A percentile compares a stretch with the other conserved stretches of the same genome.
Evolutionary conservation across 2,888 invertebrate genomes (phyloP).

Genomic region (Dynastes hyllus): DNA sequence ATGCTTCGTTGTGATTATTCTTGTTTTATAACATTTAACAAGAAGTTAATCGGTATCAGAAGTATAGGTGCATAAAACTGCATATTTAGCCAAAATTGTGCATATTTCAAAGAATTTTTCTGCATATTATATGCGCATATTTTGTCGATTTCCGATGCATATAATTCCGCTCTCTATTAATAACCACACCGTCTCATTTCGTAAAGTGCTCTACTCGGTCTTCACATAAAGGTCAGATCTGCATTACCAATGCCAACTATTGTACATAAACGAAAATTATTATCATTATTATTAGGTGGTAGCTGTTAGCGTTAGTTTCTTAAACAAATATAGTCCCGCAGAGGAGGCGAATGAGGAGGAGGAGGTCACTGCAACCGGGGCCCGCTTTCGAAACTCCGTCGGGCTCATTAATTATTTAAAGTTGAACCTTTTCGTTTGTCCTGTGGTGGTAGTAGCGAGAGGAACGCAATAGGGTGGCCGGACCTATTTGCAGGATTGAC

Average conservation of each 20-base stretch:
- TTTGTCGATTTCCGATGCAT: too few species aligned
- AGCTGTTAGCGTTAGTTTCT: slow-evolving; percentile 10
- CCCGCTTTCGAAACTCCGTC: slow-evolving; percentile 12
- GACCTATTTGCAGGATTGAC: slow-evolving; percentile 48
- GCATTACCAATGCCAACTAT: neutral
- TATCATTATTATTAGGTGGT: slow-evolving; percentile 16
- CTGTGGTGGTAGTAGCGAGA: slow-evolving; percentile 2
- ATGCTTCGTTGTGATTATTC: too few species aligned
- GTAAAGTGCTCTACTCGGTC: neutral
- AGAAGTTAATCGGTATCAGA: too few species aligned
- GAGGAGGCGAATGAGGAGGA: neutral
- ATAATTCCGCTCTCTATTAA: neutral
- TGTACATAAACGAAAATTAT: slow-evolving; percentile 16
- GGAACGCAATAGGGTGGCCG: neutral
- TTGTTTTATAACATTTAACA: too few species aligned
- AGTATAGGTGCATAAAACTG: too few species aligned
- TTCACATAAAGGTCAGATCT: neutral
- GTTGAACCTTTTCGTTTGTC: slow-evolving; percentile 23
- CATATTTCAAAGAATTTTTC: too few species aligned
- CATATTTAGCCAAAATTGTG: too few species aligned
- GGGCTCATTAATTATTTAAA: slow-evolving; percentile 32
- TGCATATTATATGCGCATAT: too few species aligned
- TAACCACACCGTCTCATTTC: neutral
- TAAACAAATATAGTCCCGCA: slow-evolving; percentile 18
- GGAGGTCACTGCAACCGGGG: neutral